Conservation (phyloP, 2,113 vertebrate genomes). For the Alces alces region DNA sequence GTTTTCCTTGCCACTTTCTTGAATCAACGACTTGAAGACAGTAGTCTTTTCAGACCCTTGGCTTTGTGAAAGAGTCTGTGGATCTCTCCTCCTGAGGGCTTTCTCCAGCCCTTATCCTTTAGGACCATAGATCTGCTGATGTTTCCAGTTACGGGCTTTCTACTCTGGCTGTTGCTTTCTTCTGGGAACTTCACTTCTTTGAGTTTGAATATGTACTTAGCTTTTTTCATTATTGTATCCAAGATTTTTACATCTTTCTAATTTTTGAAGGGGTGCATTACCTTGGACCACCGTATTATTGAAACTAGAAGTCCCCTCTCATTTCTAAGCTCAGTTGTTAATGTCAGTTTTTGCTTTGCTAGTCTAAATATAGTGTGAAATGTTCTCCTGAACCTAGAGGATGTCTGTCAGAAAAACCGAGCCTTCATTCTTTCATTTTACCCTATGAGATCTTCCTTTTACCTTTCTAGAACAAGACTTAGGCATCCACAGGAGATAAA, state of each 20-base stretch:
- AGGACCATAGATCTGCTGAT: not conserved
- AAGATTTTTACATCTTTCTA: not conserved
- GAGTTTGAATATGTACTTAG: not conserved
- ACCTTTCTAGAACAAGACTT: not conserved
- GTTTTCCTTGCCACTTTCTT: not conserved
- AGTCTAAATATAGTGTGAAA: not conserved
- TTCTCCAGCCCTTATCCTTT: not conserved
- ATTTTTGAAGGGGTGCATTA: not conserved
- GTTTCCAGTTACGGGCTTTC: not conserved
- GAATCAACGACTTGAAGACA: not conserved
- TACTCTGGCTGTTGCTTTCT: not conserved
- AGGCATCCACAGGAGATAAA: not conserved
- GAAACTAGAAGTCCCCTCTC: not conserved
- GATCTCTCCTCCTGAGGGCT: not conserved
- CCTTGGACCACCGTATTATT: not conserved
- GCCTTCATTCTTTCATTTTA: not conserved
- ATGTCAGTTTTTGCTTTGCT: not conserved
- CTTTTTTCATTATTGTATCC: not conserved
- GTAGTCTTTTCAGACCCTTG: not conserved
- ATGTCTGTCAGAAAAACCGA: not conserved
- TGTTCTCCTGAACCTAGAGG: not conserved
- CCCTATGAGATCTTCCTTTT: not conserved
- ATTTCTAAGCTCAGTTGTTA: not conserved
- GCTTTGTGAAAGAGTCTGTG: not conserved
- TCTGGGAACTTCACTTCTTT: conserved; percentile 10